These are phyloP conservation scores for Cettia cetti DNA, from an alignment of 2,113 vertebrate genomes.

Conservation along the genomic window DNA sequence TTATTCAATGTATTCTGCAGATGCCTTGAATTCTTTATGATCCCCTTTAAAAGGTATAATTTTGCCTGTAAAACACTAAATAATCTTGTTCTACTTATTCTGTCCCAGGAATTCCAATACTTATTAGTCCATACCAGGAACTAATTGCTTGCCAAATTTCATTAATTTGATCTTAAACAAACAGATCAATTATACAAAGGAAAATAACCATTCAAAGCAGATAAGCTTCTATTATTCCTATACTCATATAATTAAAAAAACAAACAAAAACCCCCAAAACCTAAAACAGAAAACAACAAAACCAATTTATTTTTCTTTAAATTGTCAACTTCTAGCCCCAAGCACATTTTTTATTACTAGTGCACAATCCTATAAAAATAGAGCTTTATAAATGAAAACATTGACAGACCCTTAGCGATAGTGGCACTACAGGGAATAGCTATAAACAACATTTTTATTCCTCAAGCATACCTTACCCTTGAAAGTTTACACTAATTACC, in stretches of 20 bases:
- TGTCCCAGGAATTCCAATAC: not conserved
- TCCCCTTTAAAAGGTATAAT: not conserved
- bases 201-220: constrained; percentile 5
- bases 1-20: not conserved
- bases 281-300: constrained; percentile 29
- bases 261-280: too few species aligned
- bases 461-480: constrained; percentile 69
- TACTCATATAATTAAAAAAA: not conserved
- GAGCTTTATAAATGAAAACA: constrained; percentile 69
- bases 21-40: not conserved
- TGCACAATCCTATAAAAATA: constrained; percentile 55
- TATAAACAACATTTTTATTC: constrained; percentile 74
- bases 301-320: constrained; percentile 10
- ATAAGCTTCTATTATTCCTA: constrained; percentile 23
- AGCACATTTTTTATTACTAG: constrained; percentile 60
- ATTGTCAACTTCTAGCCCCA: constrained; percentile 65
- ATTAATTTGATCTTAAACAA: constrained; percentile 33
- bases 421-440: constrained; percentile 58
- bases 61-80: not conserved
- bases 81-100: not conserved
- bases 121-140: not conserved
- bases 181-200: constrained; percentile 9
- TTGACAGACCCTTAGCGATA: constrained; percentile 68
- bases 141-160: constrained; percentile 27
- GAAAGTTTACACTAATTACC: constrained; percentile 84